Percentiles rank a stretch among this genome's conserved stretches.
Conservation (phyloP, 2,888 invertebrate species). For the Blastobasis lacticolella region DNA sequence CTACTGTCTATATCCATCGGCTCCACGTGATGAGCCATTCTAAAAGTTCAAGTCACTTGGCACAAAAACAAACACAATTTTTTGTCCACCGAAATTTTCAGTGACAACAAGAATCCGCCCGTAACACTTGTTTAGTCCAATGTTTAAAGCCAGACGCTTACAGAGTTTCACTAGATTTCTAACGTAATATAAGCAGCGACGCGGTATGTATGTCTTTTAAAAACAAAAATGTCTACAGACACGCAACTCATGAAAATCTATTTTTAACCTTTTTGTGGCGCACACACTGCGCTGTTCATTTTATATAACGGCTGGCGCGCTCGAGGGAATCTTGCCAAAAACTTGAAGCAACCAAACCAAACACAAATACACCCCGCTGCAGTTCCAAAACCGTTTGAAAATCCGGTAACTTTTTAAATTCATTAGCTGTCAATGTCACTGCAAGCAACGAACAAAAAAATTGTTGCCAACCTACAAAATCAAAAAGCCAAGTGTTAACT, state of each 20-base stretch:
- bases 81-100: neutral
- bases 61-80: slow-evolving; percentile 1
- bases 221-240: slow-evolving; percentile 65
- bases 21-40: slow-evolving; percentile 55
- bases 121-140: slow-evolving; percentile 33
- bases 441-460: too few relatives aligned
- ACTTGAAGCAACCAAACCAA: slow-evolving; percentile 26
- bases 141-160: slow-evolving; percentile 56
- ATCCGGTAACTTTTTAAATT: slow-evolving; percentile 41
- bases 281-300: slow-evolving; percentile 50
- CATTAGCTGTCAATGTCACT: neutral
- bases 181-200: slow-evolving; percentile 41
- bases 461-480: too few relatives aligned
- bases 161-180: slow-evolving; percentile 65
- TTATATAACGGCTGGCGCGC: slow-evolving; percentile 51
- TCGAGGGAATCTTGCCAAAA: slow-evolving; percentile 69
- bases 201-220: slow-evolving; percentile 63
- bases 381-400: slow-evolving; percentile 49
- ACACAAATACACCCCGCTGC: slow-evolving; percentile 28
- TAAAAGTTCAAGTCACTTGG: slow-evolving; percentile 9
- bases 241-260: slow-evolving; percentile 64
- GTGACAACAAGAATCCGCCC: neutral
- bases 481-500: too few relatives aligned
- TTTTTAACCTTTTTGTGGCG: slow-evolving; percentile 63
- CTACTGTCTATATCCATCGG: slow-evolving; percentile 58